A percentile compares a stretch with the other conserved stretches of the same genome.
Evolutionary conservation across 2,113 vertebrate genomes (phyloP).

Genomic region (Spea bombifrons): DNA sequence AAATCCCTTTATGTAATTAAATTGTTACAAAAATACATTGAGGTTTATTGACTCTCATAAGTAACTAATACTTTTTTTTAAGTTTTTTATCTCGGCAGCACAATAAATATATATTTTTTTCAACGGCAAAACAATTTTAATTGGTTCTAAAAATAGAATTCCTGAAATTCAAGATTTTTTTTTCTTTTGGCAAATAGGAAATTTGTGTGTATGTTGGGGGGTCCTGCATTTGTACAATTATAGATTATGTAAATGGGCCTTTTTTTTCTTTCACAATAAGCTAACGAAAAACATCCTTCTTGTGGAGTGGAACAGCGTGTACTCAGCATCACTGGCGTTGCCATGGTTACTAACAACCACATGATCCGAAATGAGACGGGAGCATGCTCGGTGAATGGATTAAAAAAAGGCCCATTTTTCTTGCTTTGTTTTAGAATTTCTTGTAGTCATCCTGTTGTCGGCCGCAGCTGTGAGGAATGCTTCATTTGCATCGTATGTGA

Average conservation of each 20-base stretch:
- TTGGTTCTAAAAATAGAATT: conserved; percentile 36
- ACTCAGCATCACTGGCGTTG: conserved; percentile 53
- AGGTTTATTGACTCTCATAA: no score
- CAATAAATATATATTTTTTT: not conserved
- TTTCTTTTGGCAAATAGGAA: not conserved
- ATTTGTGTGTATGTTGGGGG: not conserved
- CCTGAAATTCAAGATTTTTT: conserved; percentile 30
- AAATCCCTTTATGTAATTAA: no score
- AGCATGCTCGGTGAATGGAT: conserved; percentile 68
- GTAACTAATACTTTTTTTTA: not conserved
- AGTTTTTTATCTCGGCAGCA: not conserved
- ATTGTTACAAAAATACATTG: no score
- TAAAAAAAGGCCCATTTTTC: conserved; percentile 63
- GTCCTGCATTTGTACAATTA: conserved; percentile 29
- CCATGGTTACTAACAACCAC: conserved; percentile 62
- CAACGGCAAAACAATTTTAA: not conserved
- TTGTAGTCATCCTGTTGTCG: conserved; percentile 65
- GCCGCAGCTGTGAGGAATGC: conserved; percentile 60
- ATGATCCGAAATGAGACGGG: conserved; percentile 53
- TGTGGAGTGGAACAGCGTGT: conserved; percentile 35
- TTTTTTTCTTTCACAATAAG: conserved; percentile 12
- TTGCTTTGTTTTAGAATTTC: conserved; percentile 61
- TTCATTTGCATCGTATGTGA: conserved; percentile 57
- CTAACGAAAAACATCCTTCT: conserved; percentile 21
- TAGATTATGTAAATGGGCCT: conserved; percentile 34